These are phyloP conservation scores for Eupithecia inturbata DNA, from an alignment of 2,888 invertebrate species.

Conservation along the genomic window DNA sequence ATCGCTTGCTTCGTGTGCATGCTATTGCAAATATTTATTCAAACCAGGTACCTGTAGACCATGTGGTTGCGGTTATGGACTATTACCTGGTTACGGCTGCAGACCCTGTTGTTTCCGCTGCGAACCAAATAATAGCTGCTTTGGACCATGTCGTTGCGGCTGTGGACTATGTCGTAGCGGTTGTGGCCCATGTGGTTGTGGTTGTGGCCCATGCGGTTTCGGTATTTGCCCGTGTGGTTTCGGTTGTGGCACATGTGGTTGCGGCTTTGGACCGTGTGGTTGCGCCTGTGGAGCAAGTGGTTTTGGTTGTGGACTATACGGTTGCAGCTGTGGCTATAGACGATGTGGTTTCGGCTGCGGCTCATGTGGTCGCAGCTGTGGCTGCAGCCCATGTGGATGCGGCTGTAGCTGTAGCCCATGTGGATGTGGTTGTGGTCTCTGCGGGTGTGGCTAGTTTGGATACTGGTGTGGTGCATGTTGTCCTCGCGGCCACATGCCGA, in stretches of 20 bases:
- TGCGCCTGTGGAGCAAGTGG: slow-evolving; percentile 29
- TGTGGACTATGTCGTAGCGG: slow-evolving; percentile 10
- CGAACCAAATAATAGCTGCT: neutral
- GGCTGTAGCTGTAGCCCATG: slow-evolving; percentile 30
- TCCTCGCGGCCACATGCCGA: too few species aligned
- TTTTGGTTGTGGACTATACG: neutral
- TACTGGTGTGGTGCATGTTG: neutral
- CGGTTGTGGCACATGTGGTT: too few species aligned
- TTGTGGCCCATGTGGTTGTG: neutral
- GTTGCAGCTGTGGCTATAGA: slow-evolving; percentile 37
- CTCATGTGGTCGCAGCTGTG: neutral
- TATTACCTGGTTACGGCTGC: slow-evolving; percentile 43
- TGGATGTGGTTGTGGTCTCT: slow-evolving; percentile 35
- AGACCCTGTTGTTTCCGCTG: slow-evolving; percentile 35
- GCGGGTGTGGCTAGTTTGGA: slow-evolving; percentile 10
- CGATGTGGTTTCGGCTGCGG: neutral
- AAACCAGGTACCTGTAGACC: neutral
- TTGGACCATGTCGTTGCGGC: slow-evolving; percentile 15
- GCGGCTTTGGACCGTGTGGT: neutral
- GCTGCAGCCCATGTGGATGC: slow-evolving; percentile 21
- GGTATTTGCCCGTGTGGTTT: neutral
- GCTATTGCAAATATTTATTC: too few species aligned
- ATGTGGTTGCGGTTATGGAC: slow-evolving; percentile 37
- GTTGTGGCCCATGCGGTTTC: slow-evolving; percentile 11
- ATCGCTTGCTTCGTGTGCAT: neutral